Base-by-base conservation (phyloP, 2,888 invertebrate genomes). In the Pemphredon lugubris region DNA sequence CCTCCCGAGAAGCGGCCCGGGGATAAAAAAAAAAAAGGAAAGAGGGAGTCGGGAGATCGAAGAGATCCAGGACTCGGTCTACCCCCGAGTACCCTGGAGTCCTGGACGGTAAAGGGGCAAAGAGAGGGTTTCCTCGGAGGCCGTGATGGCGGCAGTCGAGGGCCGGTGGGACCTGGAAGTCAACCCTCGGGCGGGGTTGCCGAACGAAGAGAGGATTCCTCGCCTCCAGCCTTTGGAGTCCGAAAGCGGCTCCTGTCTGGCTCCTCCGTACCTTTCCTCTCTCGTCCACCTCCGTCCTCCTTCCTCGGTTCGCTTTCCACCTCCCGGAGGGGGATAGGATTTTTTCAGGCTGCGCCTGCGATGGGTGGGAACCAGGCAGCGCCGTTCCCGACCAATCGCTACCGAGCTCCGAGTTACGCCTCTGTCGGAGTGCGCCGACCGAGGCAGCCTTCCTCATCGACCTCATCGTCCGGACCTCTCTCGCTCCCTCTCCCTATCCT, bases 331-430 rank as follows among this genome's bases (percentile, higher is more conserved):
- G 73, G 75, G 42, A 47, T 48, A 6, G 53, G 16, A 53, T 54
- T 79, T 79, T 82, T 82, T 82, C 74, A 66, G 70, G 67, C 61
- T 77, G 87, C 86, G 86, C 83, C 83, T 85, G 84, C 85, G 84
- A 79, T 87, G 85, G 87, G 87, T 84, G 87, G 82, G 71, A 79
- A 84, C 85, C 77, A 50, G 75, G 73, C 75, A 39, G 74, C 69
- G 73, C 73, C 73, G 51, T 59, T 64, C 59, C 57, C 84, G 81
- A 72, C 86, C 86, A 87, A 87, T 87, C 66, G 71, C 75, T 75
- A 60, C 65, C 58, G 55, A 58, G 75, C 57, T 30, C 42, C 20
- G 54, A 77, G 84, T 79, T 79, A 81, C 86, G 84, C 83, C 84
- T 82, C 79, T 83, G 54, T 21, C 54, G 47, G 73, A 73, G 81